phyloP scores from a whole-genome alignment of 2,113 vertebrate genomes.

The Corynorhinus townsendii region DNA sequence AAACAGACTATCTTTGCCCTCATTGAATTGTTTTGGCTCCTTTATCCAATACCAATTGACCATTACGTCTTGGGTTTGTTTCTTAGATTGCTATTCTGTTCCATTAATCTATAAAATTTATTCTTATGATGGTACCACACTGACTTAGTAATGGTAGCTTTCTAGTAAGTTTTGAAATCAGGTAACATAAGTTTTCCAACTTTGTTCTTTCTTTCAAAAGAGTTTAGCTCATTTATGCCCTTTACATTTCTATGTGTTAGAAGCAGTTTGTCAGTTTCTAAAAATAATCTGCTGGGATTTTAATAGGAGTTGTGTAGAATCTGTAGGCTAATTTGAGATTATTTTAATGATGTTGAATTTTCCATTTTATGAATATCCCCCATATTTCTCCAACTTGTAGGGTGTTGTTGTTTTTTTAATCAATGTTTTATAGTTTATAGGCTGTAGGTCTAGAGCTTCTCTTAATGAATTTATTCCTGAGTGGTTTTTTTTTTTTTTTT shows the following conservation, averaged over 20 bases:
- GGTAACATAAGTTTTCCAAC: background rate
- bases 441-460: background rate
- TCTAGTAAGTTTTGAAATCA: conserved; percentile 1
- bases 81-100: background rate
- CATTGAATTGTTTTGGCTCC: background rate
- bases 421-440: background rate
- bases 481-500: background rate
- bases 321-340: background rate
- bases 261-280: background rate
- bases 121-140: background rate
- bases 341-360: background rate
- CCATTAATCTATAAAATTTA: background rate
- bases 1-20: background rate
- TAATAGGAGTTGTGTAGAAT: background rate
- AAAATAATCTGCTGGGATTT: background rate
- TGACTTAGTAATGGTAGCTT: background rate
- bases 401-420: background rate
- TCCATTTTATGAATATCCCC: background rate
- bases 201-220: background rate
- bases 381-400: background rate
- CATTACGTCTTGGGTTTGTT: background rate
- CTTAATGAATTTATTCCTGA: background rate
- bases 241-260: background rate
- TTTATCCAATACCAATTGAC: background rate
- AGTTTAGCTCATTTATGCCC: background rate